Base-by-base conservation (phyloP, 2,113 vertebrate species). In the Heterochromis multidens region DNA sequence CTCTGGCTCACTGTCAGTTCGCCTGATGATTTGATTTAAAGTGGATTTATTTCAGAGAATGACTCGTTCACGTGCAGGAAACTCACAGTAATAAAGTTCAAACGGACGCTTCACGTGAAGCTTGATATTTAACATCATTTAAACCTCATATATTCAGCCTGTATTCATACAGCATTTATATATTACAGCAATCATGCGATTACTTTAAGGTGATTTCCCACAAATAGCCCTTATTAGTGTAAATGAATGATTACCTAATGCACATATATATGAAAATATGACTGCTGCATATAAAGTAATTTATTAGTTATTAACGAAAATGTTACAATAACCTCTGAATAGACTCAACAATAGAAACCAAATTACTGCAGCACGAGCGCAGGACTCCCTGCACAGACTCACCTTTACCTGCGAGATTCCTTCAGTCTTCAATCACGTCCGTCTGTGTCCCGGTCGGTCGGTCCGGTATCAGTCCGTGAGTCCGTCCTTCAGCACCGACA, bases 81-180 rank as follows among this genome's bases (percentile, higher is more conserved):
- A 63, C 31, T n/a, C 31, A 62, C 11, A 65, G 23, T 37, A 2
- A 31, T 60, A 35, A 35, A 46, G 37, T 70, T 67, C 37, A 67
- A 67, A 25, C 63, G 25, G n/a, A 25, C 0, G 35, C 23, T 17
- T 67, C 35, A 67, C 14, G 43, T 46, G 46, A 16, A 6, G 46
- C 17, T 16, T 17, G 37, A 46, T 17, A 11, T 70, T 40, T 27
- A 17, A 46, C 13, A 27, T n/a, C 21, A 65, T 8, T 6, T 35
- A 35, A 35, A 21, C 31, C 60, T 31, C 17, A 17, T 0, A 31
- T 5, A 3, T 33, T 21, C 29, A 33, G 10, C 35, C 31, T 1
- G 31, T 2, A 7, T 4, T n/a, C 23, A 65, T 14, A n/a, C n/a
- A n/a, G n/a, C n/a, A n/a, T n/a, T n/a, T n/a, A 40, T 11, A 40